phyloP scores from a whole-genome alignment of 2,888 invertebrate genomes.

The Nebria salina region DNA sequence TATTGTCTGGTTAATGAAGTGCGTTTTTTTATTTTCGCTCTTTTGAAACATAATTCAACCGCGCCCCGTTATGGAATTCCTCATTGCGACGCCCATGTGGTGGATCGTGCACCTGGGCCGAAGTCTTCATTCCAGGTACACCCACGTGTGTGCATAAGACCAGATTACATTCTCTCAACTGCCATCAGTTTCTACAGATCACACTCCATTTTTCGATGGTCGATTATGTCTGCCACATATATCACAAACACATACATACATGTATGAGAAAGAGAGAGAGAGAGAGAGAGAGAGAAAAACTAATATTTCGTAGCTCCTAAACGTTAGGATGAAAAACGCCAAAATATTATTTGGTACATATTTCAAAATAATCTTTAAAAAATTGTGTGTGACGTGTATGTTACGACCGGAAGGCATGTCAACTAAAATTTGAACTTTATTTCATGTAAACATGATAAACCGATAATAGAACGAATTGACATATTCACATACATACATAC shows the following conservation, averaged over 20 bases:
- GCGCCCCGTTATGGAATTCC: slow-evolving; percentile 33
- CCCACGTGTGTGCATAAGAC: slow-evolving; percentile 25
- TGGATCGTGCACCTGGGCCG: slow-evolving; percentile 39
- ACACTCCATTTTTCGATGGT: not conserved
- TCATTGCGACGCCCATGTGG: slow-evolving; percentile 33
- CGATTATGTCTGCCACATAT: not conserved
- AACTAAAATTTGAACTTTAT: slow-evolving; percentile 42
- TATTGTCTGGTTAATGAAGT: too few relatives aligned
- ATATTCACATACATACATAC: too few relatives aligned
- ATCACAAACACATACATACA: not conserved
- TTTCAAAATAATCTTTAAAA: not conserved
- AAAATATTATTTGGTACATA: too few relatives aligned
- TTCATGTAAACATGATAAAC: slow-evolving; percentile 41
- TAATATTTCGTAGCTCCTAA: too few relatives aligned
- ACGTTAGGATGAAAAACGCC: too few relatives aligned
- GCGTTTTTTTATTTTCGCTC: not conserved
- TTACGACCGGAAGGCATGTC: slow-evolving; percentile 32
- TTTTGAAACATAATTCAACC: not conserved
- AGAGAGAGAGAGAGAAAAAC: too few relatives aligned
- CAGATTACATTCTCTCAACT: slow-evolving; percentile 1
- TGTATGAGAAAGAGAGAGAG: too few relatives aligned
- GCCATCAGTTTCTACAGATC: not conserved
- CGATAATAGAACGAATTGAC: too few relatives aligned
- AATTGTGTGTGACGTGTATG: slow-evolving; percentile 21
- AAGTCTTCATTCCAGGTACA: slow-evolving; percentile 44